Percentiles rank a stretch among this genome's conserved stretches.
These are phyloP conservation scores for Odontesthes bonariensis DNA, from an alignment of 2,113 vertebrate genomes.

Conservation along the genomic window DNA sequence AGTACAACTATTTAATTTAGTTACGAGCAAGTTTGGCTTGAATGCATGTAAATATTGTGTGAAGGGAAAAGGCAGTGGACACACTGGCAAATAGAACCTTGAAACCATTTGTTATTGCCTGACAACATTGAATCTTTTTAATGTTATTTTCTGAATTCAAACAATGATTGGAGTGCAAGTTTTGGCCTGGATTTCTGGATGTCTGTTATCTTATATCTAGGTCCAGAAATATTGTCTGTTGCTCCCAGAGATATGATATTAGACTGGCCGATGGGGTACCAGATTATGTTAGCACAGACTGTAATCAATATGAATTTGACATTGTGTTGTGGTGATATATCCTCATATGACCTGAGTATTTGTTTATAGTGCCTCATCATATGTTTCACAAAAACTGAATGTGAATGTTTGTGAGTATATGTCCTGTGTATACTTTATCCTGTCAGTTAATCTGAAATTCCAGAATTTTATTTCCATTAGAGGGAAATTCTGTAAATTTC, in stretches of 20 bases:
- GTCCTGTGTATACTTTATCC: neutral
- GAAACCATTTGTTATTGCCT: too few species aligned
- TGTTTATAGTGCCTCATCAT: slow-evolving; percentile 3
- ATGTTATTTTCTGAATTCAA: too few species aligned
- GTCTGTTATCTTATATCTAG: neutral
- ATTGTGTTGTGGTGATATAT: neutral
- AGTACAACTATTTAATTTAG: too few species aligned
- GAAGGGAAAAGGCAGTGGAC: too few species aligned
- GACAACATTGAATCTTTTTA: too few species aligned
- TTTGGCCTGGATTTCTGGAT: neutral
- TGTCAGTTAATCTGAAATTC: neutral
- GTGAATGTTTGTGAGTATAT: slow-evolving; percentile 2
- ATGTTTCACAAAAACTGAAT: slow-evolving; percentile 20
- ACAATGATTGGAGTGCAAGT: too few species aligned
- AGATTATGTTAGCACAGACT: neutral
- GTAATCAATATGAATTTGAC: neutral
- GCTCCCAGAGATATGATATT: neutral
- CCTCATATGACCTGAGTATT: neutral
- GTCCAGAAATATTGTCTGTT: neutral
- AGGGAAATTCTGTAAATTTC: slow-evolving; percentile 19
- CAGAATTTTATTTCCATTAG: neutral
- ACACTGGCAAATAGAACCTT: too few species aligned
- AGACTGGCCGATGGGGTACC: neutral
- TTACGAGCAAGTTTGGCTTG: too few species aligned
- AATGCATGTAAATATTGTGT: too few species aligned